Percentiles rank a stretch among this genome's conserved stretches.
Conservation (phyloP, 2,888 invertebrate genomes). For the Pammene aurita region DNA sequence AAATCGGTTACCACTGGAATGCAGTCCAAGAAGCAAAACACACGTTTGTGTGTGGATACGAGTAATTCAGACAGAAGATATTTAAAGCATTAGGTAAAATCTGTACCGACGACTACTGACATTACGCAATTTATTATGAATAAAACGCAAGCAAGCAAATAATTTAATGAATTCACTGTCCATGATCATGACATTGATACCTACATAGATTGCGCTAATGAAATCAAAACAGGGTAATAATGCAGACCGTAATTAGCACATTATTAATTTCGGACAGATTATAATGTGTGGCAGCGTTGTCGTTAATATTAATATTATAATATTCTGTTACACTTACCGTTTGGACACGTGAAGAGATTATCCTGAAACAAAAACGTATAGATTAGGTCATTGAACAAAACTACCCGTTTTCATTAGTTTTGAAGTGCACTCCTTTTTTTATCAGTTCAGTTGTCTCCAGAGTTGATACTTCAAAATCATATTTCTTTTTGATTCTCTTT, state of each 20-base stretch:
- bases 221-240: conserved; percentile 13
- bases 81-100: not conserved
- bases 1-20: no score
- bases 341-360: conserved; percentile 88
- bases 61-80: not conserved
- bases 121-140: conserved; percentile 24
- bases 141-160: conserved; percentile 21
- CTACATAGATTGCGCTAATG: conserved; percentile 16
- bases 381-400: conserved; percentile 36
- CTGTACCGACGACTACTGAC: not conserved
- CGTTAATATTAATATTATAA: not conserved
- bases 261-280: not conserved
- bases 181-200: conserved; percentile 41
- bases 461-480: no score
- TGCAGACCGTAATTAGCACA: not conserved
- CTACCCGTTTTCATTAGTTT: no score
- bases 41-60: not conserved
- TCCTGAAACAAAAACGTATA: conserved; percentile 83
- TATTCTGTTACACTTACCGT: conserved; percentile 82
- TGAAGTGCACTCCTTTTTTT: no score
- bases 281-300: not conserved
- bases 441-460: no score
- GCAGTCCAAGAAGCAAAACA: no score
- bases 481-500: no score
- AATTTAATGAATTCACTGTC: conserved; percentile 14